A percentile compares a stretch with the other conserved stretches of the same genome.
Evolutionary conservation across 1,140 invertebrate species (phyloP).

Genomic region (Saccostrea echinata): DNA sequence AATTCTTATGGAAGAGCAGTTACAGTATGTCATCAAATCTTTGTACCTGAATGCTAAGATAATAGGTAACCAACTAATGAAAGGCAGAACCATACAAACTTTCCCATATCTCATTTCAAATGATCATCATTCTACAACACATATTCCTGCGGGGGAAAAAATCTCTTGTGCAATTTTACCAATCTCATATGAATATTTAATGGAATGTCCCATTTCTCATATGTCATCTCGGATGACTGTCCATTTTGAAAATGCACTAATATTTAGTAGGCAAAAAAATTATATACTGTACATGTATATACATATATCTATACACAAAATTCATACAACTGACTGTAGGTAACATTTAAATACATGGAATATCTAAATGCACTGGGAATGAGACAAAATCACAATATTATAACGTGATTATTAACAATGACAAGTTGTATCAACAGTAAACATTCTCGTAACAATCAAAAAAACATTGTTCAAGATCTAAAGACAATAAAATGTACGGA

Average conservation of each 20-base stretch:
- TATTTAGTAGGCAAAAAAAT: neutral
- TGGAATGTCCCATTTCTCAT: conserved; percentile 31
- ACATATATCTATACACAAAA: neutral
- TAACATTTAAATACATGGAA: conserved; percentile 14
- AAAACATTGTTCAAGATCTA: neutral
- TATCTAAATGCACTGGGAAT: conserved; percentile 32
- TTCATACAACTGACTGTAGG: neutral
- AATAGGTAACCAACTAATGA: neutral
- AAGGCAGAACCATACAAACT: neutral
- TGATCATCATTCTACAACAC: neutral
- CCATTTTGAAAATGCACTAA: neutral
- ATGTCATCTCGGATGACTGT: neutral
- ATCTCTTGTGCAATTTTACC: conserved; percentile 14
- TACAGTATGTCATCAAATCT: neutral
- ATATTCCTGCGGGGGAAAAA: neutral
- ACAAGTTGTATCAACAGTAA: conserved; percentile 4
- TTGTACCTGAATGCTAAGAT: neutral
- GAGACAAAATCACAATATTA: neutral
- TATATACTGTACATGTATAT: conserved; percentile 6
- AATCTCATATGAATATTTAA: neutral
- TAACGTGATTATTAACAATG: neutral
- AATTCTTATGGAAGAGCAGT: neutral
- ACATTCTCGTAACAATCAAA: neutral
- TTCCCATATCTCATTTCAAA: neutral
- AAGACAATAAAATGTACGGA: neutral